phyloP scores from a whole-genome alignment of 1,140 invertebrate genomes.

The Popillia japonica region DNA sequence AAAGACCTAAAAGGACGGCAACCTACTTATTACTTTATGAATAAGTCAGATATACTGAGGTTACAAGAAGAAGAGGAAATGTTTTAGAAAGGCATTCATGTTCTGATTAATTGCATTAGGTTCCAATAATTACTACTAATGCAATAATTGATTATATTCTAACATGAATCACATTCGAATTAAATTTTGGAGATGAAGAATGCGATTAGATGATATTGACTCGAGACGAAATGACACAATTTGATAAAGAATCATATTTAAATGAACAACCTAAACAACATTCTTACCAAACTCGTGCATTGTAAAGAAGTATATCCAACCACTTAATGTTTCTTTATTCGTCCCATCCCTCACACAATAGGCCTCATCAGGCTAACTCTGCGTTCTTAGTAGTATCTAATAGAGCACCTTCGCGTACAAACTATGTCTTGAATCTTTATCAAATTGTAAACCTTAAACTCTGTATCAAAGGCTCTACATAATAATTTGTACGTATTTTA shows the following conservation, averaged over 20 bases:
- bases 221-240: neutral
- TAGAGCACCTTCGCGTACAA: conserved; percentile 1
- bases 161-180: neutral
- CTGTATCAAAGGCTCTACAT: neutral
- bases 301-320: no score
- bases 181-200: neutral
- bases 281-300: no score
- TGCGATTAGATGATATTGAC: neutral
- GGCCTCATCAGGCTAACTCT: no score
- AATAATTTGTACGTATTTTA: neutral
- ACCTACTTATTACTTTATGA: conserved; percentile 92
- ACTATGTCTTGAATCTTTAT: neutral
- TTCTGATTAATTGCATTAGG: no score
- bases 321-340: no score
- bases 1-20: conserved; percentile 89
- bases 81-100: conserved; percentile 52
- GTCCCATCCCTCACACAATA: no score
- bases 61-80: conserved; percentile 84
- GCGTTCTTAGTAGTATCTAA: neutral
- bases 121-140: neutral
- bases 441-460: neutral
- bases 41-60: conserved; percentile 83
- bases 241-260: no score
- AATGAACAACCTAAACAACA: no score
- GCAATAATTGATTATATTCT: neutral